Evolutionary conservation across 2,113 vertebrate genomes (phyloP), one percentile per base, ranked within the genome.

Genomic region (Opisthocomus hoazin): DNA sequence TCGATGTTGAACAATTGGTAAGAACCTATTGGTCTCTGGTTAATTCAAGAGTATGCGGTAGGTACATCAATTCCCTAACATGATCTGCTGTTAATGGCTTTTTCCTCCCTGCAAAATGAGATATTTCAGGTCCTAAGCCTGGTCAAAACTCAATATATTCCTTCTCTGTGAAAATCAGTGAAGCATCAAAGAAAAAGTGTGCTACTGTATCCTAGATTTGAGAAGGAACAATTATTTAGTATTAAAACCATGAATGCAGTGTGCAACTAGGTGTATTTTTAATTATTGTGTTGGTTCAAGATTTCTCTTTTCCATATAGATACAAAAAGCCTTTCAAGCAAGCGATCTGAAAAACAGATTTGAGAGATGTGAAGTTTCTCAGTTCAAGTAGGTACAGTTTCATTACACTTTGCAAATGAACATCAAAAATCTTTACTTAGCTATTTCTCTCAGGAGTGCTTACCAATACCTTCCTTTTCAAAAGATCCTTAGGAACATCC

Each of bases 1-100:
- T 97, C 96, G 98, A 98, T 81, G 68, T 98, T 48, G 97, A 97
- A 78, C 93, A 98, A 85, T 79, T 98, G 98, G 98, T 98, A 98
- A 90, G 97, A 68, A 24, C 12, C 5, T 83, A 9, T 51, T 8
- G 37, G 8, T 41, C 15, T 79, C 16, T 43, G 6, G 11, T 84
- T 87, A 89, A 81, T 64, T 78, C 17, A 78, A 74, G 15, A 84
- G 9, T 22, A 65, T 58, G 34, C 54, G 17, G 6, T 32, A 79
- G 8, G 12, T 73, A 32, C 2, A 17, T 41, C n/a, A 41, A 81
- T 87, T 86, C 9, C 24, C 3, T 60, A 71, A 50, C 9, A 16
- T 34, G 5, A 66, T 9, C 5, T 77, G 4, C 6, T 79, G 12
- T 32, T 81, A 8, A 53, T 80, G 12, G 0, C 6, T 78, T 86